Base-by-base conservation (phyloP, 2,888 invertebrate species). In the Volucella inflata region DNA sequence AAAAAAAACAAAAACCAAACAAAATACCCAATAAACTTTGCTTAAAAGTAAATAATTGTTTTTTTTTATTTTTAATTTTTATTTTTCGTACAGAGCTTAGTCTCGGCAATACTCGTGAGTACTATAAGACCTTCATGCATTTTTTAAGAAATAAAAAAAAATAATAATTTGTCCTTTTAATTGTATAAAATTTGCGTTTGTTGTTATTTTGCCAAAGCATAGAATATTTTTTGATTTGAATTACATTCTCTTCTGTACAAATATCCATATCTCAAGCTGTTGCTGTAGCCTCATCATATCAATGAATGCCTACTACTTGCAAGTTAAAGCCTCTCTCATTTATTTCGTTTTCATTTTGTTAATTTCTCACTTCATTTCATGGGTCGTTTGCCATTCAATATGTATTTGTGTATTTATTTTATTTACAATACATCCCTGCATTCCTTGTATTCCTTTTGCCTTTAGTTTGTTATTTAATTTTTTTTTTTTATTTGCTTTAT, bases 61-160 rank as follows among this genome's bases (percentile, higher is more conserved):
- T 83, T 88, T 87, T 87, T 82, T 83, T 77, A 67, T 88, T 87
- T 88, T 83, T 77, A 67, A 88, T 87, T 88, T 67, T 87, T 87
- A 82, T 87, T 88, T 87, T 84, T 87, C 80, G 88, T 89, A 91
- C 91, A 91, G 91, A 92, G 91, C 88, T 91, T 91, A 90, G 91
- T 91, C 90, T 91, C 91, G 89, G 92, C 91, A 88, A 90, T 91
- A 90, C 91, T 91, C 88, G 91, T 91, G 90, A 91, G 91, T 91
- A 91, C 88, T 85, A 67, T 62, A 67, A 64, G 78, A 59, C 70
- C 65, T 72, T 64, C 57, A 65, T 72, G 64, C 57, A 57, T 68
- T 68, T 40, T 62, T 21, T 30, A 6, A 17, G 48, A 71, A 51
- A 51, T 21, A 17, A 68, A 65, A 70, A 40, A 48, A 17, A 48